Evolutionary conservation across 2,113 vertebrate genomes (phyloP).

Genomic region (Acinonyx jubatus): DNA sequence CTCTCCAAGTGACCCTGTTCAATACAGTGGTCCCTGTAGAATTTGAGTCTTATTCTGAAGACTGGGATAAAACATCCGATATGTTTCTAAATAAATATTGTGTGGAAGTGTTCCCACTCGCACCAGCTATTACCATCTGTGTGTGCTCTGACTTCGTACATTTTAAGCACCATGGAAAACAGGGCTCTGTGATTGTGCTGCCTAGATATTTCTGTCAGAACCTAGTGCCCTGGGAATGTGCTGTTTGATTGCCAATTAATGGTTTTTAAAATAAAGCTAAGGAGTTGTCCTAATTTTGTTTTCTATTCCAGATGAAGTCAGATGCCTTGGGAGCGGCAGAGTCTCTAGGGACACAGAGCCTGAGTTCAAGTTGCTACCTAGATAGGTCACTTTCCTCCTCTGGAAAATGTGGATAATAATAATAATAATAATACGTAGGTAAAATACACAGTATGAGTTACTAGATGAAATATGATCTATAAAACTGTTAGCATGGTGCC

Average conservation of each 20-base stretch:
- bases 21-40: background rate
- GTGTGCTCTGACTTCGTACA: slow-evolving; percentile 54
- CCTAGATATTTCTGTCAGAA: slow-evolving; percentile 70
- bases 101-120: background rate
- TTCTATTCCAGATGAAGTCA: slow-evolving; percentile 72
- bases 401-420: background rate
- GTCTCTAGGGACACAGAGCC: background rate
- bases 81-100: slow-evolving; percentile 51
- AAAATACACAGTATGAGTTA: background rate
- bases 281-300: slow-evolving; percentile 72
- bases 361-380: slow-evolving; percentile 32
- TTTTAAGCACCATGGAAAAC: slow-evolving; percentile 38
- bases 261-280: slow-evolving; percentile 68
- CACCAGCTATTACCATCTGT: slow-evolving; percentile 36
- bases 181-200: slow-evolving; percentile 28
- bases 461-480: background rate
- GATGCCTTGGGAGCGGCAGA: slow-evolving; percentile 44
- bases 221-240: slow-evolving; percentile 66
- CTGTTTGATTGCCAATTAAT: slow-evolving; percentile 66
- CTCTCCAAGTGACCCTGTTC: background rate
- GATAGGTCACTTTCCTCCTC: slow-evolving; percentile 50
- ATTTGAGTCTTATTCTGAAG: background rate
- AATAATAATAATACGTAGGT: background rate
- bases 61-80: background rate
- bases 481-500: background rate